phyloP scores from a whole-genome alignment of 1,140 invertebrate species.

The Zaprionus nigranus region DNA sequence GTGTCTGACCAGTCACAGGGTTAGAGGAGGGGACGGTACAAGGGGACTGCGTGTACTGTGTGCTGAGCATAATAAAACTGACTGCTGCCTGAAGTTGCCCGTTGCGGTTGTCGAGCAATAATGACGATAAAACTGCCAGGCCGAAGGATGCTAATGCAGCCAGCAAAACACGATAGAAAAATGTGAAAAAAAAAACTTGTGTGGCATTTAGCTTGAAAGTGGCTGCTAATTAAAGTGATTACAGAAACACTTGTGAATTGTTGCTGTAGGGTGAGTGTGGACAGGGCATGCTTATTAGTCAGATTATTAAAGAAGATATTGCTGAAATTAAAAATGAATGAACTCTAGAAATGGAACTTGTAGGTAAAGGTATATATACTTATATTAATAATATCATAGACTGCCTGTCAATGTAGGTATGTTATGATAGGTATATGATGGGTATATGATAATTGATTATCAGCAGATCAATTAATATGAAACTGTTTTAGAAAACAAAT shows the following conservation, averaged over 20 bases:
- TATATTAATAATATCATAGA: too few species aligned
- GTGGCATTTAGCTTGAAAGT: slow-evolving; percentile 29
- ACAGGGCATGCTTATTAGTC: neutral
- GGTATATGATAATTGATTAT: too few species aligned
- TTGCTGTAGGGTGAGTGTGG: neutral
- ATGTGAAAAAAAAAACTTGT: slow-evolving; percentile 7
- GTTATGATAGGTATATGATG: too few species aligned
- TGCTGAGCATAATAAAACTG: slow-evolving; percentile 30
- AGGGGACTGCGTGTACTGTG: neutral
- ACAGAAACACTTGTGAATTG: neutral
- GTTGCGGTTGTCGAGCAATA: slow-evolving; percentile 34
- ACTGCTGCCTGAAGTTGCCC: slow-evolving; percentile 35
- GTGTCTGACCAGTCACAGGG: neutral
- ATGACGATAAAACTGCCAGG: slow-evolving; percentile 36
- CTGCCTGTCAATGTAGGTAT: too few species aligned
- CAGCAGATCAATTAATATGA: too few species aligned
- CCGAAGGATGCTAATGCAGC: slow-evolving; percentile 12
- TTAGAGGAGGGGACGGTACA: neutral
- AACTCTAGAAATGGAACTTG: too few species aligned
- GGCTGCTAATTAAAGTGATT: slow-evolving; percentile 34
- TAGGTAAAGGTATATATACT: too few species aligned
- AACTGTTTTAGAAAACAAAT: too few species aligned
- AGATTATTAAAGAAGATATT: neutral
- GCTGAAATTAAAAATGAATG: too few species aligned
- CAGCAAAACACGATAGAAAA: neutral